phyloP scores from a whole-genome alignment of 2,113 vertebrate genomes.

The Notothenia coriiceps region DNA sequence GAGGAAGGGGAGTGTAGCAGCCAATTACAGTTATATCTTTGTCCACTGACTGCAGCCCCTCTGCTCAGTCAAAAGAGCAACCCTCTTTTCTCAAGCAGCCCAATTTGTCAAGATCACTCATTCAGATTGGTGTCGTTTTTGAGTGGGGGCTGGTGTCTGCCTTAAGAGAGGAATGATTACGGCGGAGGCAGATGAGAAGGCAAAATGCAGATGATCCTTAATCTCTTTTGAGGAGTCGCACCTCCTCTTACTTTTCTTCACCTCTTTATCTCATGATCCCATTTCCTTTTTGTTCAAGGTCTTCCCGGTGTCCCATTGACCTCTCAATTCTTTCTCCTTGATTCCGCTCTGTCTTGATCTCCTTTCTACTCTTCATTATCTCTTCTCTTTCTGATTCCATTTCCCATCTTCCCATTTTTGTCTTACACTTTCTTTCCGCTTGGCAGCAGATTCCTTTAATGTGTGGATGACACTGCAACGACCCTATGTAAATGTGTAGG shows the following conservation, averaged over 20 bases:
- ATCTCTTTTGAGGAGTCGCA: conserved; percentile 76
- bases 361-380: conserved; percentile 50
- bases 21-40: conserved; percentile 81
- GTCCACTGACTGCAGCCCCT: conserved; percentile 67
- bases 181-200: conserved; percentile 65
- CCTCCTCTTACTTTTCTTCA: conserved; percentile 62
- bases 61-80: conserved; percentile 56
- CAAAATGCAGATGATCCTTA: conserved; percentile 82
- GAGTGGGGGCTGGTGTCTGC: conserved; percentile 58
- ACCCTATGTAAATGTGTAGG: conserved; percentile 74
- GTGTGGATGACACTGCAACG: conserved; percentile 44
- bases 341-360: conserved; percentile 45
- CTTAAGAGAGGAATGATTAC: conserved; percentile 65
- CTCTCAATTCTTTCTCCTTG: conserved; percentile 49
- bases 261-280: conserved; percentile 77
- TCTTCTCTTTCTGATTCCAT: conserved; percentile 28
- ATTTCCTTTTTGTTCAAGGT: conserved; percentile 73
- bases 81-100: conserved; percentile 50
- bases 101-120: conserved; percentile 82
- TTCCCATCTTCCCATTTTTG: neutral
- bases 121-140: conserved; percentile 76
- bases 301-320: conserved; percentile 66
- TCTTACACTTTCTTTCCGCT: conserved; percentile 13
- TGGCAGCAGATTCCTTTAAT: conserved; percentile 33
- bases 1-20: conserved; percentile 54